Evolutionary conservation across 2,113 vertebrate genomes (phyloP), one percentile per base, ranked within the genome.

Genomic region (Lasiurus borealis): DNA sequence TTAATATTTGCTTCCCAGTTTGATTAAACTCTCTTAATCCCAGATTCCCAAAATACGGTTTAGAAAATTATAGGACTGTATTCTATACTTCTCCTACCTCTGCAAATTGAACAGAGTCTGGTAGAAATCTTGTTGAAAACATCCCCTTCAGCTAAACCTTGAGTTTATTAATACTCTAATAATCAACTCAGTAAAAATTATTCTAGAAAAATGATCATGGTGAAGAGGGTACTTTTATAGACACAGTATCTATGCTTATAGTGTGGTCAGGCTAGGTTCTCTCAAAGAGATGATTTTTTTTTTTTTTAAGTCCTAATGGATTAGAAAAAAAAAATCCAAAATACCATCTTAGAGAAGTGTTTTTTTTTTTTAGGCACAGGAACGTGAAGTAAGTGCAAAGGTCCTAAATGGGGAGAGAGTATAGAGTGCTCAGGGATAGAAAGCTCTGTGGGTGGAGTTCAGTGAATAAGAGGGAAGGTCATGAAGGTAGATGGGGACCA

Each of bases 331-430:
- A 68, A 16, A 5, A 66, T 13, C 5, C 46, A 27, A 84, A 91
- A 46, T 62, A 80, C 25, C 5, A 62, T 6, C 31, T 50, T 5
- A 50, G 27, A 88, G n/a, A n/a, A 12, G 31, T 25, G 13, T 52
- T 86, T 88, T 40, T 52, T 86, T 88, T 40, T 57, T 10, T 48
- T 48, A 72, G 15, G 0, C 11, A 59, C 15, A 27, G 27, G 27
- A 40, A 54, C 36, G 46, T 31, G 2, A 34, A 50, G 6, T n/a
- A 3, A n/a, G 7, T 34, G 8, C 8, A 46, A 6, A 83, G 15
- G 0, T 1, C 19, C 12, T 52, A 27, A 14, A 8, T 21, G 13
- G 1, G 4, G 23, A 80, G 25, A 13, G 15, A 44, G 10, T 23
- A 23, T 40, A 0, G 2, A 21, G 1, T n/a, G 2, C 5, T 78